These are phyloP conservation scores for Drosophila chauvacae DNA, from an alignment of 1,140 invertebrate species.

Conservation along the genomic window DNA sequence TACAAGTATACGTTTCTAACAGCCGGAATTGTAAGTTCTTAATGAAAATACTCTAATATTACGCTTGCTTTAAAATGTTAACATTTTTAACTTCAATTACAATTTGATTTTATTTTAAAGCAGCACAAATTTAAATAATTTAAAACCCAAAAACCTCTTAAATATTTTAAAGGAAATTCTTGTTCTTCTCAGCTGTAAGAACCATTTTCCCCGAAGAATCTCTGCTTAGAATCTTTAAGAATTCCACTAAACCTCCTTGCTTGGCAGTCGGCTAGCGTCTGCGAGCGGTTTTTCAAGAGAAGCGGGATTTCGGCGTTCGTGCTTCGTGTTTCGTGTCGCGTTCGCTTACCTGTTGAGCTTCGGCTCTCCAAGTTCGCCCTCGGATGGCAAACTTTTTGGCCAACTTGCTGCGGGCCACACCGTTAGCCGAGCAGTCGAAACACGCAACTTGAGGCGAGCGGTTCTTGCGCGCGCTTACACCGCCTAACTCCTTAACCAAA, in stretches of 20 bases:
- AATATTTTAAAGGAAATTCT: no score
- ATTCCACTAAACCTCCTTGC: conserved; percentile 3
- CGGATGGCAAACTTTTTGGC: conserved; percentile 30
- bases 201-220: not conserved
- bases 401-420: conserved; percentile 67
- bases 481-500: conserved; percentile 38
- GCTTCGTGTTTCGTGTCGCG: conserved; percentile 12
- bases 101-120: no score
- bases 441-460: conserved; percentile 81
- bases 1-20: no score
- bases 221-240: not conserved
- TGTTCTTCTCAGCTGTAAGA: no score
- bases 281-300: conserved; percentile 7
- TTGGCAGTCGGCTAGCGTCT: conserved; percentile 29
- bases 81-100: no score
- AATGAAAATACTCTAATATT: no score
- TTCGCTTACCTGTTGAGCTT: not conserved
- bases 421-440: conserved; percentile 79
- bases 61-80: no score
- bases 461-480: conserved; percentile 74
- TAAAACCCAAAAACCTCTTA: not conserved
- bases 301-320: conserved; percentile 2
- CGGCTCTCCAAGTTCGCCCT: not conserved
- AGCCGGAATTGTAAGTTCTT: no score
- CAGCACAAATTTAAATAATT: no score